Percentiles rank a stretch among this genome's conserved stretches.
Conservation (phyloP, 2,888 invertebrate genomes). For the Leptopterna dolabrata region DNA sequence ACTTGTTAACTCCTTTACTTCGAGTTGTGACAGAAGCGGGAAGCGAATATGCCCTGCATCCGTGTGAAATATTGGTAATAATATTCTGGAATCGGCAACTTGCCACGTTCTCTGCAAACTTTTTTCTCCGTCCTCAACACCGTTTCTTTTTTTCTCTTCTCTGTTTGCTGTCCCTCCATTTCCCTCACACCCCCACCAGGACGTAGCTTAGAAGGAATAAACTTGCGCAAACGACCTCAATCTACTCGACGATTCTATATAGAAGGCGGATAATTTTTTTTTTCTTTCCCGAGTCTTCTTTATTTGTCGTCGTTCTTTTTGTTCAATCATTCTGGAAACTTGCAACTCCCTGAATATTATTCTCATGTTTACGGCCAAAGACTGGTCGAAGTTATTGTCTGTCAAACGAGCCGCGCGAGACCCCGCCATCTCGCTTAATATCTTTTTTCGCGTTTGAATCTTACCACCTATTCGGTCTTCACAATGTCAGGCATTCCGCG, state of each 20-base stretch:
- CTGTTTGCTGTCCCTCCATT: background rate
- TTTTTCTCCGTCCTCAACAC: background rate
- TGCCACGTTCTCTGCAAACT: slow-evolving; percentile 15
- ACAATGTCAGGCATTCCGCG: background rate
- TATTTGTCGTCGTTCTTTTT: background rate
- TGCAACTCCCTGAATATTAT: background rate
- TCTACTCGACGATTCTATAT: background rate
- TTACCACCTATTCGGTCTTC: background rate
- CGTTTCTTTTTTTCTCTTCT: background rate
- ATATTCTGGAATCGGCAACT: slow-evolving; percentile 32
- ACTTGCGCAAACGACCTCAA: background rate
- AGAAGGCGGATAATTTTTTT: slow-evolving; percentile 4
- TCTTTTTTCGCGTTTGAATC: slow-evolving; percentile 11
- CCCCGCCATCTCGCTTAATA: background rate
- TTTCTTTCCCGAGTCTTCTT: background rate
- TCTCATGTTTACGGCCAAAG: slow-evolving; percentile 2
- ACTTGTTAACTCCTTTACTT: slow-evolving; percentile 44
- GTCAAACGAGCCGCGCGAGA: background rate
- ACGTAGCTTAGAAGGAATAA: background rate
- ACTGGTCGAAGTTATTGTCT: slow-evolving; percentile 5
- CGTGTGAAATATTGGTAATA: slow-evolving; percentile 13
- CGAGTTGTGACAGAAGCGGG: slow-evolving; percentile 9
- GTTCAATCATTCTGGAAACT: background rate
- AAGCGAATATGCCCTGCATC: slow-evolving; percentile 4
- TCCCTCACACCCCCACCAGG: background rate